Evolutionary conservation across 2,888 invertebrate species (phyloP).

Genomic region (Crepidodera aurea): DNA sequence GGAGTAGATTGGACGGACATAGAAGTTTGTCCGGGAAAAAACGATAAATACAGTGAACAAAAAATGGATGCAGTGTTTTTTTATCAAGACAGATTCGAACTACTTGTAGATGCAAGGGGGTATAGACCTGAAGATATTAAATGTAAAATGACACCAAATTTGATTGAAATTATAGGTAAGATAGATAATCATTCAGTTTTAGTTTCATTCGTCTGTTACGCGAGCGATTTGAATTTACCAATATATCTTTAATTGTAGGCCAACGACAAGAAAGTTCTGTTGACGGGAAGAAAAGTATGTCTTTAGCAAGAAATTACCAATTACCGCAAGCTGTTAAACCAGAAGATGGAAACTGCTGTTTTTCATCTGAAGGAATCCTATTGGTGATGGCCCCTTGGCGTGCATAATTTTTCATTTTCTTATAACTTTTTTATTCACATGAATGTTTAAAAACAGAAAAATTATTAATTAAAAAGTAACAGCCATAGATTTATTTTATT

Average conservation of each 20-base stretch:
- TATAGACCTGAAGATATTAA: constrained; percentile 48
- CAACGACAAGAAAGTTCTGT: constrained; percentile 22
- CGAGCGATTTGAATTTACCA: no score
- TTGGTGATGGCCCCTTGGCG: constrained; percentile 49
- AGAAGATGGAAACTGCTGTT: constrained; percentile 46
- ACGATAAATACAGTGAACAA: not conserved
- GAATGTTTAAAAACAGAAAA: no score
- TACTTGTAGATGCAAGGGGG: constrained; percentile 47
- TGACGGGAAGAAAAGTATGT: constrained; percentile 30
- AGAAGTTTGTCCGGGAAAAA: not conserved
- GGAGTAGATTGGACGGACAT: constrained; percentile 29
- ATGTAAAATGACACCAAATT: constrained; percentile 43
- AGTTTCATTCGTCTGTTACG: no score
- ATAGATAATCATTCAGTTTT: no score
- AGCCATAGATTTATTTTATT: no score
- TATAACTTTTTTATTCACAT: not conserved
- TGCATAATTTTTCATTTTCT: constrained; percentile 14
- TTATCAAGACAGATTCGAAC: constrained; percentile 38
- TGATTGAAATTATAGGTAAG: constrained; percentile 41
- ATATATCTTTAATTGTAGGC: constrained; percentile 31
- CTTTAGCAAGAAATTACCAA: constrained; percentile 46
- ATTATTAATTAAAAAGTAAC: no score
- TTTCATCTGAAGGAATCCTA: constrained; percentile 48
- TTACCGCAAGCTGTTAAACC: constrained; percentile 45
- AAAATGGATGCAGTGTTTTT: constrained; percentile 39